Conservation (phyloP, 2,888 invertebrate genomes). For the Drosophila mayaguana region DNA sequence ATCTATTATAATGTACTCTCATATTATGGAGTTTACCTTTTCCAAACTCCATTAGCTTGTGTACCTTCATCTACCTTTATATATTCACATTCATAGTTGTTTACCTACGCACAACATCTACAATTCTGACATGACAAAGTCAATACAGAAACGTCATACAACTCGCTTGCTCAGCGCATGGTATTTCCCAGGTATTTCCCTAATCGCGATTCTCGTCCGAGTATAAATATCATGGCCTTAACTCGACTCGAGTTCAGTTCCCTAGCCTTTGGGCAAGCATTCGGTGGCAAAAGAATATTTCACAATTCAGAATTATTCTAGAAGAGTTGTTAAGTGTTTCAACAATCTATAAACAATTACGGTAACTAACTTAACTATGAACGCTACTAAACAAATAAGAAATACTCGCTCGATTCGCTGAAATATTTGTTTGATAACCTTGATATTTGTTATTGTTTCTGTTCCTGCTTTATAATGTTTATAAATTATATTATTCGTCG, state of each 20-base stretch:
- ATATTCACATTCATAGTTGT: neutral
- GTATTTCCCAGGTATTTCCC: conserved; percentile 22
- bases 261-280: conserved; percentile 6
- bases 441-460: conserved; percentile 2
- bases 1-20: neutral
- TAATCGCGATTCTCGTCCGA: neutral
- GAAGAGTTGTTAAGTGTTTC: neutral
- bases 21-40: too few relatives aligned
- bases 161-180: neutral
- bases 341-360: neutral
- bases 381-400: neutral
- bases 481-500: conserved; percentile 42
- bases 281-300: conserved; percentile 23
- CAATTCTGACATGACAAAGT: conserved; percentile 28
- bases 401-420: conserved; percentile 18
- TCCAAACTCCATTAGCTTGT: too few relatives aligned
- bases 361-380: conserved; percentile 3
- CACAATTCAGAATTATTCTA: conserved; percentile 8
- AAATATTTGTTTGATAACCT: conserved; percentile 16
- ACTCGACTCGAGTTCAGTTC: conserved; percentile 34
- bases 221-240: conserved; percentile 38
- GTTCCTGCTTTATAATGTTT: conserved; percentile 30
- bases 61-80: neutral
- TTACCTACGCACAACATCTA: neutral
- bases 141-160: conserved; percentile 9